A percentile compares a stretch with the other conserved stretches of the same genome.
phyloP scores from a whole-genome alignment of 2,797 vertebrate genomes.

The Schizopygopsis pylzovi region DNA sequence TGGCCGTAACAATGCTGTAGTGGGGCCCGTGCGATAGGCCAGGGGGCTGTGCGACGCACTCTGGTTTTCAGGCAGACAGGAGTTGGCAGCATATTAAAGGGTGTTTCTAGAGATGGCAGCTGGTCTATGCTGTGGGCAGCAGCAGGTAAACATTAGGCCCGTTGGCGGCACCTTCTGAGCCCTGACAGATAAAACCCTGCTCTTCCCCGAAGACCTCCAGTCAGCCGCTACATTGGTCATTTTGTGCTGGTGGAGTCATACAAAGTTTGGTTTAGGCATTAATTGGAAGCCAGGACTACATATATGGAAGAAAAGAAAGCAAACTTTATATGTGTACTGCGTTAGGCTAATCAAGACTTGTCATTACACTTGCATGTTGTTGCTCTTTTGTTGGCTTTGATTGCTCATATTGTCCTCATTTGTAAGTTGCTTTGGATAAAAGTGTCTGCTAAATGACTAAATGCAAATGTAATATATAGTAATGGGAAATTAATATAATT shows the following conservation, averaged over 20 bases:
- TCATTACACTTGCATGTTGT: too few species aligned
- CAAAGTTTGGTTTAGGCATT: background rate
- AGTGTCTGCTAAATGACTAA: too few species aligned
- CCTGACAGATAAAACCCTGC: slow-evolving; percentile 59
- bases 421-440: too few species aligned
- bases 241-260: background rate
- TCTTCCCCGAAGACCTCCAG: slow-evolving; percentile 59
- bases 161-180: slow-evolving; percentile 68
- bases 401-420: too few species aligned
- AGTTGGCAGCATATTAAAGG: slow-evolving; percentile 62
- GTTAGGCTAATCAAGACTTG: too few species aligned
- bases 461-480: background rate
- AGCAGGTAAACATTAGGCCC: slow-evolving; percentile 75
- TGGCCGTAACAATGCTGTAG: slow-evolving; percentile 59
- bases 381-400: too few species aligned
- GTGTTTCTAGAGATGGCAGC: slow-evolving; percentile 69
- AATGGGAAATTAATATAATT: background rate
- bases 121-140: slow-evolving; percentile 71
- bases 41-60: slow-evolving; percentile 56
- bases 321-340: too few species aligned
- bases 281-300: background rate
- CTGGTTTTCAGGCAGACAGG: slow-evolving; percentile 66
- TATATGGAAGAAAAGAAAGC: background rate
- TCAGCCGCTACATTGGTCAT: slow-evolving; percentile 13
- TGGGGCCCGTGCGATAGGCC: slow-evolving; percentile 56